Evolutionary conservation across 2,113 vertebrate genomes (phyloP).

Genomic region (Hylia prasina): DNA sequence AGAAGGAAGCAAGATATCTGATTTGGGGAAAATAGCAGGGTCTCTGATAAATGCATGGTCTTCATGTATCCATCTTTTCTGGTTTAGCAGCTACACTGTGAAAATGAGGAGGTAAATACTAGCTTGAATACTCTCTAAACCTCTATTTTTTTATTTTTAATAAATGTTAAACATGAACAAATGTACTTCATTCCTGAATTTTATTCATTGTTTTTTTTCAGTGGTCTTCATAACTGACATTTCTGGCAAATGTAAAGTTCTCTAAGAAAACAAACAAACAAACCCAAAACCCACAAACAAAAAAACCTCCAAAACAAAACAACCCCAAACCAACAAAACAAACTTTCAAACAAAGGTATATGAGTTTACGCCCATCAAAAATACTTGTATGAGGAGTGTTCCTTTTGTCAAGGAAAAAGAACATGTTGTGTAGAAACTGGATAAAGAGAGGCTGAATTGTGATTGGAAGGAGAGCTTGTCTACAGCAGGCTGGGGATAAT

Average conservation of each 20-base stretch:
- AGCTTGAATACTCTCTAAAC: not conserved
- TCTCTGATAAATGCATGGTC: not conserved
- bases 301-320: not conserved
- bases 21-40: not conserved
- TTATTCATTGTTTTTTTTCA: not conserved
- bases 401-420: not conserved
- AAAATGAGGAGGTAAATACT: not conserved
- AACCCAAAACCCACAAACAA: not conserved
- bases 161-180: not conserved
- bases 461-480: not conserved
- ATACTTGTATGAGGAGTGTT: not conserved
- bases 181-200: not conserved
- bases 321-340: not conserved
- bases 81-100: not conserved
- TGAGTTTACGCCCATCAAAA: not conserved
- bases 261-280: not conserved
- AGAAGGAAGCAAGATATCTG: not conserved
- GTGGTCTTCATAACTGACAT: not conserved
- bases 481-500: not conserved
- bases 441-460: not conserved
- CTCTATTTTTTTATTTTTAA: not conserved
- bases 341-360: not conserved
- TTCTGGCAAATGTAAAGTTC: not conserved
- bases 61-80: not conserved
- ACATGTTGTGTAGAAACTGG: not conserved